Evolutionary conservation across 2,797 vertebrate species (phyloP).

Genomic region (Novumbra hubbsi): DNA sequence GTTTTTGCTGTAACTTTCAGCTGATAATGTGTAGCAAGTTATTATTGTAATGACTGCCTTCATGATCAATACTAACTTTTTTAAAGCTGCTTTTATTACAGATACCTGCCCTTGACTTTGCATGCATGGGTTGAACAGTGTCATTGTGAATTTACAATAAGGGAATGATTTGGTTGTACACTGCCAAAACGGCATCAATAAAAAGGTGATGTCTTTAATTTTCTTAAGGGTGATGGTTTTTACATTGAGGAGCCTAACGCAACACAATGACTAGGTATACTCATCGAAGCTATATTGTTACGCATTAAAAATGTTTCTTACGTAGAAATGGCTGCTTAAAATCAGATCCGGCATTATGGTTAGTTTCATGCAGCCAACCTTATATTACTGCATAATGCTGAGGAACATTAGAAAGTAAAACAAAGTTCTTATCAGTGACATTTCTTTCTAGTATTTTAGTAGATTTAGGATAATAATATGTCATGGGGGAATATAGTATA

Average conservation of each 20-base stretch:
- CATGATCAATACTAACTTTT: neutral
- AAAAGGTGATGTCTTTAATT: neutral
- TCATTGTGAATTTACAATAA: neutral
- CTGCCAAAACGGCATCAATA: neutral
- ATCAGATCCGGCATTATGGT: neutral
- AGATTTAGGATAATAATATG: neutral
- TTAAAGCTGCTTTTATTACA: neutral
- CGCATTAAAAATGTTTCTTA: neutral
- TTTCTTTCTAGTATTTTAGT: neutral
- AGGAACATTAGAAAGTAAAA: neutral
- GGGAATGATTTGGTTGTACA: neutral
- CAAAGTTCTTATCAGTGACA: too few species aligned
- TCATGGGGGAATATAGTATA: neutral
- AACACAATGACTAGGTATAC: neutral
- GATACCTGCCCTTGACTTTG: neutral
- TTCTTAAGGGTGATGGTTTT: too few species aligned
- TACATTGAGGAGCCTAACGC: too few species aligned
- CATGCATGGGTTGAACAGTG: neutral
- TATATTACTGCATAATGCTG: neutral
- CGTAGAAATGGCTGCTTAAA: neutral
- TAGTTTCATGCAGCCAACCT: neutral
- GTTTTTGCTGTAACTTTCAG: neutral
- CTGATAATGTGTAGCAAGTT: constrained; percentile 1
- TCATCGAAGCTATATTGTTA: neutral
- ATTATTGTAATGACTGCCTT: neutral